phyloP scores from a whole-genome alignment of 2,797 vertebrate species.

The Pseudotriccus pelzelni region DNA sequence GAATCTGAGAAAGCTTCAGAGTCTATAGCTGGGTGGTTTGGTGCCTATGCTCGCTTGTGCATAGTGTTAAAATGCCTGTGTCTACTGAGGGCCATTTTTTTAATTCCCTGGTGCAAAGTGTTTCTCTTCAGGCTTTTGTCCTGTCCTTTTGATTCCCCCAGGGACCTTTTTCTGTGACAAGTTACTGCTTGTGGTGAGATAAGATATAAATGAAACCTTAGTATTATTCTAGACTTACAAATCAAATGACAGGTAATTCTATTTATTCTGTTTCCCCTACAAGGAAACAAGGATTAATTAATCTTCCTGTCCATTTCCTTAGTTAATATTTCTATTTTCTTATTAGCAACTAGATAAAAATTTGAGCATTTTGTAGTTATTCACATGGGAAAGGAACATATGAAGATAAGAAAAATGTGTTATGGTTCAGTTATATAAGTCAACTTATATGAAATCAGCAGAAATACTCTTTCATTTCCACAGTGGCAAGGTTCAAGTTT shows the following conservation, averaged over 20 bases:
- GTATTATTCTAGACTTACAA: neutral
- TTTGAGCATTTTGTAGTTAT: neutral
- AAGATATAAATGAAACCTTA: neutral
- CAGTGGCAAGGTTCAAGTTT: neutral
- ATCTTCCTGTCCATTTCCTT: neutral
- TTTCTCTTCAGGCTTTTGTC: neutral
- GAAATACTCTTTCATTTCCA: neutral
- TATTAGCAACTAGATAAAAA: neutral
- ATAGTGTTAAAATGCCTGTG: accelerated
- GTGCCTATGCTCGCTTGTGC: neutral
- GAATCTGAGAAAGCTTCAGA: neutral
- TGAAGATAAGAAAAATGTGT: neutral
- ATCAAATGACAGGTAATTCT: neutral
- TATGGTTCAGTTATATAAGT: neutral
- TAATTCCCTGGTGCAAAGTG: neutral
- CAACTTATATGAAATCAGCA: neutral
- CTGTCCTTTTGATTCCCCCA: neutral
- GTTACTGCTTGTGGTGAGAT: neutral
- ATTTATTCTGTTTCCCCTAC: neutral
- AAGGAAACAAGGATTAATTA: neutral
- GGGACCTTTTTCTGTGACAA: neutral
- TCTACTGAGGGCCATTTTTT: neutral
- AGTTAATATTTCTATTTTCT: neutral
- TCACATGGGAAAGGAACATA: neutral
- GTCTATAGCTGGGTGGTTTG: neutral